These are phyloP conservation scores for Plodia interpunctella DNA, from an alignment of 1,140 invertebrate species.

Conservation along the genomic window DNA sequence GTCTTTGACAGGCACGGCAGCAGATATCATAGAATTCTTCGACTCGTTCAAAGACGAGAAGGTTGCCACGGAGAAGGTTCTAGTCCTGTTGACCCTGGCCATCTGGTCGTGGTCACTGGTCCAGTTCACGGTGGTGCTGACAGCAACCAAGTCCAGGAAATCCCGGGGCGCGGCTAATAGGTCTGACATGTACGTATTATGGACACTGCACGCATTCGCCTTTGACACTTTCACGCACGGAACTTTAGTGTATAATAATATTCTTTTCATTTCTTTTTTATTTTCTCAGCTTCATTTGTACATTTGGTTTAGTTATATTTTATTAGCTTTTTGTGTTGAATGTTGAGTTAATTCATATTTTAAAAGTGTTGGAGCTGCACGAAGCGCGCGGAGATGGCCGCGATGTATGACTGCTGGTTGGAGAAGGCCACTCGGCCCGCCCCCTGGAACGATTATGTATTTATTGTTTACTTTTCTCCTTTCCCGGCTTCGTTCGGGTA, in stretches of 20 bases:
- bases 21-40: conserved; percentile 97
- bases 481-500: no score
- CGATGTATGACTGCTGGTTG: conserved; percentile 99
- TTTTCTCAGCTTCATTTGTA: not conserved
- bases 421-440: conserved; percentile 99
- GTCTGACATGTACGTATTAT: conserved; percentile 71
- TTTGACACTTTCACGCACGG: conserved; percentile 6
- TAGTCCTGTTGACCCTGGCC: conserved; percentile 86
- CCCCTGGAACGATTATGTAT: no score
- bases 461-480: no score
- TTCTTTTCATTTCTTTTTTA: not conserved
- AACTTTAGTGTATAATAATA: no score
- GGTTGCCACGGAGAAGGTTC: conserved; percentile 83
- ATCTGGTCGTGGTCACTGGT: conserved; percentile 94
- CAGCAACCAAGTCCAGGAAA: conserved; percentile 89
- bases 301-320: not conserved
- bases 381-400: conserved; percentile 98
- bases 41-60: conserved; percentile 94
- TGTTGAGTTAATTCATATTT: not conserved
- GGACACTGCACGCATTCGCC: conserved; percentile 36
- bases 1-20: conserved; percentile 82
- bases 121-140: conserved; percentile 93
- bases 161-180: conserved; percentile 80
- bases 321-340: not conserved
- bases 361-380: conserved; percentile 99